phyloP scores from a whole-genome alignment of 2,888 invertebrate genomes.

The Gibbula magus region DNA sequence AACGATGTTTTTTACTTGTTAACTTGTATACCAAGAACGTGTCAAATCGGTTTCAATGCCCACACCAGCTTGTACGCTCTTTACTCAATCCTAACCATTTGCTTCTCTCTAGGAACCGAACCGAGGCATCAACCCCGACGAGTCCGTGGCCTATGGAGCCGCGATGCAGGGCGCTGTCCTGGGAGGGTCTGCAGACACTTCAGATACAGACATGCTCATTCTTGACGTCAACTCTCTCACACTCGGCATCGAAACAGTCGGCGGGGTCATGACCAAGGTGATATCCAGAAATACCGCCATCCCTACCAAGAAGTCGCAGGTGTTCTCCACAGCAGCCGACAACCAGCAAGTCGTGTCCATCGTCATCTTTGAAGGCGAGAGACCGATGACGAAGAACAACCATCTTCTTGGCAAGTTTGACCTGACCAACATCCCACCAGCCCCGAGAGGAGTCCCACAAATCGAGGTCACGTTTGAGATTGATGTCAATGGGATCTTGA shows the following conservation, averaged over 20 bases:
- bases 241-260: slow-evolving; percentile 99
- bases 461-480: slow-evolving; percentile 77
- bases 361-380: slow-evolving; percentile 93
- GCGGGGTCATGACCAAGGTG: slow-evolving; percentile 99
- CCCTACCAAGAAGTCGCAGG: slow-evolving; percentile 98
- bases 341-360: slow-evolving; percentile 99
- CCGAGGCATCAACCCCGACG: slow-evolving; percentile 98
- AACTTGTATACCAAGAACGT: too few species aligned
- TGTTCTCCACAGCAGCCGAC: slow-evolving; percentile 98
- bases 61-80: too few species aligned
- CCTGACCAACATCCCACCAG: slow-evolving; percentile 94
- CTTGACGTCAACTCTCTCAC: slow-evolving; percentile 98
- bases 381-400: slow-evolving; percentile 99
- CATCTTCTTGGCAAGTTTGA: slow-evolving; percentile 99
- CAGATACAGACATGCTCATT: slow-evolving; percentile 77
- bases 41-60: too few species aligned
- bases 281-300: slow-evolving; percentile 98
- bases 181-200: slow-evolving; percentile 94
- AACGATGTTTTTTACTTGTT: too few species aligned
- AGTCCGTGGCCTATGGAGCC: slow-evolving; percentile 98
- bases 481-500: slow-evolving; percentile 77
- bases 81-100: not conserved
- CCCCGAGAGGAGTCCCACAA: slow-evolving; percentile 77
- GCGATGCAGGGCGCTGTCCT: slow-evolving; percentile 99
- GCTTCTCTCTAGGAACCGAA: slow-evolving; percentile 86